A percentile compares a stretch with the other conserved stretches of the same genome.
Evolutionary conservation across 2,797 vertebrate species (phyloP).

Genomic region (Microcaecilia unicolor): DNA sequence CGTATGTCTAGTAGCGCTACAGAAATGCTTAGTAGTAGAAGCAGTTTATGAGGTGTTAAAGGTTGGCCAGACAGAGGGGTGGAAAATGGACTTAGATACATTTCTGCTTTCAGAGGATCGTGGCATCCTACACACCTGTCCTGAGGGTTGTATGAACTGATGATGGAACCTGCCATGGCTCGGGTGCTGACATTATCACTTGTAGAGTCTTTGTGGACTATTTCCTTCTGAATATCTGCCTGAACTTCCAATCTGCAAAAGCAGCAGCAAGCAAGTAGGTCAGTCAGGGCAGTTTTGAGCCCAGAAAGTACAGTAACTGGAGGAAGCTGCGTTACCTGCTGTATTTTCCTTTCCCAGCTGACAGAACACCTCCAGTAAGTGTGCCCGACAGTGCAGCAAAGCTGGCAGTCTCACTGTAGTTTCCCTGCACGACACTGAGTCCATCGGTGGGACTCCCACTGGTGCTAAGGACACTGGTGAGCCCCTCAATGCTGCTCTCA

Average conservation of each 20-base stretch:
- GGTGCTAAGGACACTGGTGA: constrained; percentile 87
- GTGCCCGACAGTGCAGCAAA: constrained; percentile 84
- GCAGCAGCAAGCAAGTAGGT: constrained; percentile 23
- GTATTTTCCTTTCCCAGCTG: constrained; percentile 77
- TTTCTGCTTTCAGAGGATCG: too few species aligned
- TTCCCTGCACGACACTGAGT: constrained; percentile 70
- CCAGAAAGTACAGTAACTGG: fast-evolving
- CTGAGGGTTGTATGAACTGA: constrained; percentile 93
- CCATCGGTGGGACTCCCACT: constrained; percentile 76
- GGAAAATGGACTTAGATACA: too few species aligned
- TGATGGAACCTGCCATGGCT: constrained; percentile 97
- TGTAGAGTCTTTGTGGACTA: constrained; percentile 83
- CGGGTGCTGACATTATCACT: constrained; percentile 94
- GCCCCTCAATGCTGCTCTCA: constrained; percentile 90
- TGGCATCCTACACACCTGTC: constrained; percentile 66
- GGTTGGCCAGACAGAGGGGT: too few species aligned
- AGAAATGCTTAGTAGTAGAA: too few species aligned
- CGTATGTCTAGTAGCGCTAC: too few species aligned
- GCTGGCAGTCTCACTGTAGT: constrained; percentile 72
- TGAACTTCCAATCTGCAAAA: constrained; percentile 84
- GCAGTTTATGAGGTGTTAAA: too few species aligned
- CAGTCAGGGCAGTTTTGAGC: constrained; percentile 11
- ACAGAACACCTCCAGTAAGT: constrained; percentile 63
- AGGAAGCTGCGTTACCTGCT: constrained; percentile 64
- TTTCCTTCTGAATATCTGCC: constrained; percentile 82